Percentiles rank a stretch among this genome's conserved stretches.
phyloP scores from a whole-genome alignment of 2,113 vertebrate species.

The Tachycineta bicolor region DNA sequence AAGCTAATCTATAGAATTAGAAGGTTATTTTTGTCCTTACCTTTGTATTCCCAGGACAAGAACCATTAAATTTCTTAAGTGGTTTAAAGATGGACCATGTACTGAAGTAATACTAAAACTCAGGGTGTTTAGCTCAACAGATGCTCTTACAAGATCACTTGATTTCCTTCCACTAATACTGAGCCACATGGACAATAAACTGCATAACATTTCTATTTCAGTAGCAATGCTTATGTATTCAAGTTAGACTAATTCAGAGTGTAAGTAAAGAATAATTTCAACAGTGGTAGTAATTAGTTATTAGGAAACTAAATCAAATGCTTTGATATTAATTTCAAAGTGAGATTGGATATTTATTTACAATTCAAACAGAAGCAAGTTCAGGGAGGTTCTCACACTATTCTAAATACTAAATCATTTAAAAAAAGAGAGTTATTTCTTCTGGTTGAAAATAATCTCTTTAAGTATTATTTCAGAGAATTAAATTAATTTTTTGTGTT shows the following conservation, averaged over 20 bases:
- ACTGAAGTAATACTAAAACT: background rate
- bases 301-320: background rate
- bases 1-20: background rate
- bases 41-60: background rate
- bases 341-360: background rate
- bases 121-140: background rate
- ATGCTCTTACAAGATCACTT: background rate
- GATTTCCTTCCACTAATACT: background rate
- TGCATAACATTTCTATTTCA: background rate
- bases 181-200: background rate
- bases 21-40: background rate
- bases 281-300: background rate
- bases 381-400: background rate
- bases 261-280: background rate
- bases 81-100: background rate
- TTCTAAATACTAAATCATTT: background rate
- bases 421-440: background rate
- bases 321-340: background rate
- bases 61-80: background rate
- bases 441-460: background rate
- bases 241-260: background rate
- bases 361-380: background rate
- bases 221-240: background rate
- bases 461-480: background rate
- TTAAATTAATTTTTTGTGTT: background rate